Evolutionary conservation across 2,113 vertebrate species (phyloP), one percentile per base, ranked within the genome.

Genomic region (Halcyon senegalensis): DNA sequence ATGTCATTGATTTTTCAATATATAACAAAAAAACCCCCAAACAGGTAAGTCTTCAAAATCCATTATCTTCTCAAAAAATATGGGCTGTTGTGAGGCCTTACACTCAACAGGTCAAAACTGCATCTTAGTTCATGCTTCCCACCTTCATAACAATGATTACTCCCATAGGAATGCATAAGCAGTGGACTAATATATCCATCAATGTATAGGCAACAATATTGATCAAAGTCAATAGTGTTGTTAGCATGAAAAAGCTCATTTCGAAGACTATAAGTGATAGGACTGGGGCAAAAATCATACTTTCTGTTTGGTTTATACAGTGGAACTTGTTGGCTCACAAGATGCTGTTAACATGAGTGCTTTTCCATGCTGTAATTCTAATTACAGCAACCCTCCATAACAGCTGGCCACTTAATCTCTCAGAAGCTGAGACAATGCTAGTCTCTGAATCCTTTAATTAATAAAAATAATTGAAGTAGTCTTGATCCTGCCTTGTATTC

Each of bases 311-410:
- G 16, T 6, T 78, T 64, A 23, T 28, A 30, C 21, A 30, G 50
- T 41, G 18, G 79, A 88, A 86, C 11, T 74, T 60, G 18, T 15
- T 39, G 37, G 12, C n/a, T 84, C 12, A 74, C 37, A 48, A 59
- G 46, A 33, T 39, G 20, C 9, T 70, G 8, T 59, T 67, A 28
- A 33, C 8, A 50, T 9, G n/a, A 80, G 11, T 53, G 19, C 5
- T 86, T 86, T 89, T 12, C 24, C 23, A 0, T 30, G 10, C 7
- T 43, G 5, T 9, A 18, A 5, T 53, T 87, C 31, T 73, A 62
- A 13, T 5, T 56, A 6, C 4, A 44, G 4, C 28, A 62, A 6
- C 9, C 3, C 5, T 67, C n/a, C 1, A 3, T 35, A 68, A 37
- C 11, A 76, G 14, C 18, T 79, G 44, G 6, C 11, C 1, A 0